A percentile compares a stretch with the other conserved stretches of the same genome.
Conservation (phyloP, 2,888 invertebrate genomes). For the Entomobrya multifasciata region DNA sequence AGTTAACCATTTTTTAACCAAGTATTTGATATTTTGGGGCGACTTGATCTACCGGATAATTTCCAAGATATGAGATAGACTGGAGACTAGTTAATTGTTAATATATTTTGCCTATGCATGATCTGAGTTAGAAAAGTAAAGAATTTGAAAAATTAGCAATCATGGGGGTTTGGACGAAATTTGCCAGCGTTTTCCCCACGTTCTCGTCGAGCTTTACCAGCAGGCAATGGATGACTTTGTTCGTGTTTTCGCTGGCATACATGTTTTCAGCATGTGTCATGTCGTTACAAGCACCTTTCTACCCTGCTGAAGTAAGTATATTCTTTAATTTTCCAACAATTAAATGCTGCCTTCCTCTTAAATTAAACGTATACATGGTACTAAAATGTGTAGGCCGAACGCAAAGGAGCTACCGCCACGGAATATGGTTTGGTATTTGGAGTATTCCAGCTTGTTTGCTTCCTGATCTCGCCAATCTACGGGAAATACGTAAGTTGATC, state of each 20-base stretch:
- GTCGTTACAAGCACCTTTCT: slow-evolving; percentile 92
- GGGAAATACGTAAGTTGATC: slow-evolving; percentile 86
- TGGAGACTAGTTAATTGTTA: too few species aligned
- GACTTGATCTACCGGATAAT: too few species aligned
- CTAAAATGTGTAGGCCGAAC: slow-evolving; percentile 85
- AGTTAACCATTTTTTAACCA: too few species aligned
- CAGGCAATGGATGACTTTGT: slow-evolving; percentile 89
- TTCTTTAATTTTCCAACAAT: slow-evolving; percentile 36
- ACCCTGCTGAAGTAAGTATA: slow-evolving; percentile 88
- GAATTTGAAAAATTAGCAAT: not conserved
- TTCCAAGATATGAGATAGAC: too few species aligned
- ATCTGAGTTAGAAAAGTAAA: not conserved
- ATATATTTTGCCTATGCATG: too few species aligned
- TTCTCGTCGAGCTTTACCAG: slow-evolving; percentile 83
- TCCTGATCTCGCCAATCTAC: slow-evolving; percentile 91
- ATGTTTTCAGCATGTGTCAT: slow-evolving; percentile 93
- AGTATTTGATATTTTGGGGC: too few species aligned
- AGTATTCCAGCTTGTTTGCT: slow-evolving; percentile 91
- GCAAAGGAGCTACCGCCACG: slow-evolving; percentile 89
- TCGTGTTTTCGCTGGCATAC: slow-evolving; percentile 91
- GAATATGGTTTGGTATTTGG: slow-evolving; percentile 91
- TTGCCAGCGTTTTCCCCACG: not conserved
- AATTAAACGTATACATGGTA: slow-evolving; percentile 9
- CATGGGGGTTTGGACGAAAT: not conserved
- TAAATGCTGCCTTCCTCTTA: too few species aligned